Conservation (phyloP, 2,888 invertebrate species). For the Caenorhabditis auriculariae region DNA sequence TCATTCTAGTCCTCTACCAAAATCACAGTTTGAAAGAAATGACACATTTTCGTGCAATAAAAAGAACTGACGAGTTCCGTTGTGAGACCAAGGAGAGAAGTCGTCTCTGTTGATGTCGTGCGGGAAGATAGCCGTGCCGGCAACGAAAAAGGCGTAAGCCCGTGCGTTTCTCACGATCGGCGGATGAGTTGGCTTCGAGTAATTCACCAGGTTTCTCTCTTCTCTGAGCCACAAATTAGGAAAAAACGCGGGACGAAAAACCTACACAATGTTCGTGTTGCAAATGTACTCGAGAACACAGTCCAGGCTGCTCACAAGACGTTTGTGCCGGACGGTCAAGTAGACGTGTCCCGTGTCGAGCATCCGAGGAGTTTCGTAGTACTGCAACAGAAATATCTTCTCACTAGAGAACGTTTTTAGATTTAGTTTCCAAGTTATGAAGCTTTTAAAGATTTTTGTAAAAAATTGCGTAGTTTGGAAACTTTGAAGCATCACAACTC, state of each 20-base stretch:
- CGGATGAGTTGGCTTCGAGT: constrained; percentile 35
- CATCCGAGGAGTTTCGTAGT: constrained; percentile 27
- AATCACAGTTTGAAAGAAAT: too few species aligned
- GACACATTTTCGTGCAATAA: neutral
- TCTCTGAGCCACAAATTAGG: constrained; percentile 13
- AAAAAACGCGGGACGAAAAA: neutral
- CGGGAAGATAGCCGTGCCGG: constrained; percentile 36
- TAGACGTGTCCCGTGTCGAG: constrained; percentile 38
- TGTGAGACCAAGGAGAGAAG: constrained; percentile 47
- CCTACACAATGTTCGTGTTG: constrained; percentile 41
- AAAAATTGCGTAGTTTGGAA: too few species aligned
- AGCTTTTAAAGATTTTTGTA: too few species aligned
- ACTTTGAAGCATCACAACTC: too few species aligned
- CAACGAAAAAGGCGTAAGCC: constrained; percentile 45
- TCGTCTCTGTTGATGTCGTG: constrained; percentile 47
- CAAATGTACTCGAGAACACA: constrained; percentile 37
- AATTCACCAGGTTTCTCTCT: constrained; percentile 35
- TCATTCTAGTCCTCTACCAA: neutral
- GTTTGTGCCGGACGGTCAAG: constrained; percentile 39
- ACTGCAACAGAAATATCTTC: constrained; percentile 8
- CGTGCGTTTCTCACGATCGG: constrained; percentile 37
- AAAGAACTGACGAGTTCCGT: constrained; percentile 26
- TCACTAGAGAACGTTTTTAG: too few species aligned
- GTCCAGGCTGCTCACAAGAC: constrained; percentile 27
- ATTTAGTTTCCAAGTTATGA: too few species aligned